Evolutionary conservation across 2,888 invertebrate species (phyloP).

Genomic region (Germaria angustata): DNA sequence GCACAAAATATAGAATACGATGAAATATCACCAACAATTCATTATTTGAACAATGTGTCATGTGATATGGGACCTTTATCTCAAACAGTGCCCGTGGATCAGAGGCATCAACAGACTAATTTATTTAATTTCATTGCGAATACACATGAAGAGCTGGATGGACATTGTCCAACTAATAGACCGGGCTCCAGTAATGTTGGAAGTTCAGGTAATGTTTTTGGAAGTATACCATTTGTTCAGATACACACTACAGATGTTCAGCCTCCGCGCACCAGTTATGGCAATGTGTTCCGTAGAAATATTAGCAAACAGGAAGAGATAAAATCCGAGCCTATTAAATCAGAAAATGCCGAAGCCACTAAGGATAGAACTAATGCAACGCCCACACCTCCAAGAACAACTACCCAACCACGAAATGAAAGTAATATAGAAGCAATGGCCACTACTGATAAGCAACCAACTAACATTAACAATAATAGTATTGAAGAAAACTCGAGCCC

Average conservation of each 20-base stretch:
- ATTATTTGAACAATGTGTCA: conserved; percentile 47
- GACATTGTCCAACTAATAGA: neutral
- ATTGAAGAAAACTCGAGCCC: conserved; percentile 1
- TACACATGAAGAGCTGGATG: conserved; percentile 24
- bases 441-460: neutral
- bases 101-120: conserved; percentile 42
- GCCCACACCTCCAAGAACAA: conserved; percentile 73
- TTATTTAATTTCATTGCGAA: conserved; percentile 31
- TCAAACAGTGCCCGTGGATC: conserved; percentile 26
- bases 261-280: conserved; percentile 74
- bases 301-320: conserved; percentile 75
- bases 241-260: conserved; percentile 77
- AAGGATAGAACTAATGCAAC: conserved; percentile 75
- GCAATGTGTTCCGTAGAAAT: conserved; percentile 75
- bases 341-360: conserved; percentile 73
- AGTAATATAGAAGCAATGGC: conserved; percentile 31
- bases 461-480: conserved; percentile 9
- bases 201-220: conserved; percentile 15
- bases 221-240: conserved; percentile 75
- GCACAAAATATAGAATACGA: conserved; percentile 45
- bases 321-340: conserved; percentile 79
- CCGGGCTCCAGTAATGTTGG: neutral
- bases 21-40: conserved; percentile 24
- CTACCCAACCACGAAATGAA: conserved; percentile 35
- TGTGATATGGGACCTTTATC: conserved; percentile 42